phyloP scores from a whole-genome alignment of 2,888 invertebrate genomes.

The Ditula angustiorana region DNA sequence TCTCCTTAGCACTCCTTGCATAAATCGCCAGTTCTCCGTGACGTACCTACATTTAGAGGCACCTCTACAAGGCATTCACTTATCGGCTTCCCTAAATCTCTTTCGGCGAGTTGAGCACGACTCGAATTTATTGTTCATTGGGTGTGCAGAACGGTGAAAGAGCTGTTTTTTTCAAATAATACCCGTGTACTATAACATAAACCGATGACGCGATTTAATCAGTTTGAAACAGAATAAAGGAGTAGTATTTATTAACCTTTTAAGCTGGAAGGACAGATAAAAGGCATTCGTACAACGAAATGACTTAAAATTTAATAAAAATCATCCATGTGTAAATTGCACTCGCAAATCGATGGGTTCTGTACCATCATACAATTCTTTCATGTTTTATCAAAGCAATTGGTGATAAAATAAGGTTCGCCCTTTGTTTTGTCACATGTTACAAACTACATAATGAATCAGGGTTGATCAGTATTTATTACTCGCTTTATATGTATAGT shows the following conservation, averaged over 20 bases:
- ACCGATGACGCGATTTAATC: background rate
- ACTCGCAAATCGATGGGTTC: no score
- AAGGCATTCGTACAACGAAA: background rate
- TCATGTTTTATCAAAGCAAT: no score
- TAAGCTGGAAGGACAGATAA: background rate
- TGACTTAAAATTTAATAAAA: background rate
- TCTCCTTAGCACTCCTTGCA: conserved; percentile 30
- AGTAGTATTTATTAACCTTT: background rate
- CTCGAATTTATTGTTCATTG: conserved; percentile 60
- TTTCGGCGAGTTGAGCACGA: conserved; percentile 66
- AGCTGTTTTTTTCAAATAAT: conserved; percentile 12
- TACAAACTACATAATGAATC: no score
- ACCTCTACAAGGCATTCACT: conserved; percentile 64
- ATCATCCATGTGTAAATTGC: no score
- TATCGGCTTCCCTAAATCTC: conserved; percentile 72
- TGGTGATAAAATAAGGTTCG: no score
- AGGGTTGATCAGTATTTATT: no score
- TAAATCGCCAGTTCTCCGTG: conserved; percentile 41
- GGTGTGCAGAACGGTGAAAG: conserved; percentile 44
- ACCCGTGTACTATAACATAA: background rate
- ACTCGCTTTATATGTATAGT: no score
- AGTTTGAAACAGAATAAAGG: background rate
- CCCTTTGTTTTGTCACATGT: no score
- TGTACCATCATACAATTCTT: no score
- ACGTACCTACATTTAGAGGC: conserved; percentile 45